Evolutionary conservation across 2,888 invertebrate species (phyloP), one percentile per base, ranked within the genome.

Genomic region (Drosophila testacea): DNA sequence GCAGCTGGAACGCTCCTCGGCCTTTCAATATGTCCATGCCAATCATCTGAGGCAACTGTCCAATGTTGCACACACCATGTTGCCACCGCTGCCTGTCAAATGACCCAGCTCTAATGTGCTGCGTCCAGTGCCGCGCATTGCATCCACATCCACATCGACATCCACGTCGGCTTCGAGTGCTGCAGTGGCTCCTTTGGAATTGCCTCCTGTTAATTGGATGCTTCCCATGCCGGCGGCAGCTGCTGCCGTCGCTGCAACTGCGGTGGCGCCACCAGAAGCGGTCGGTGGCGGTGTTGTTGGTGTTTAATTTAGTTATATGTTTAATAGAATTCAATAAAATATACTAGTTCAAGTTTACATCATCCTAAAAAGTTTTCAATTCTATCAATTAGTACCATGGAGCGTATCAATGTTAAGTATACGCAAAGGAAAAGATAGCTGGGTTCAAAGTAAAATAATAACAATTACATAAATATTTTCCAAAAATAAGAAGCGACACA

Each of bases 21-120:
- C 93, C 39, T 92, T 93, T 79, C 92, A 92, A 57, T 93, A 92
- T 47, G 92, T 92, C 0, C 92, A 92, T 65, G 90, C 91, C 41
- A 91, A 89, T 69, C 90, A 91, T 68, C 64, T 91, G 68, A 65
- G 90, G 7, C 90, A 90, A 47, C 65, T 91, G 6, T 83, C 81
- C n/a, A 81, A 75, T 63, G 90, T 80, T 11, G 83, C 82, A 11
- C 79, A 84, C 59, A 89, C 78, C 27, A 77, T 90, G 67, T 50
- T 81, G 61, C 83, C 88, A 2, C 81, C 85, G 10, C 46, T 89
- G 77, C 79, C 90, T 1, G 91, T 91, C 9, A 92, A 92, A 92
- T 92, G 92, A 92, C 92, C 90, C 79, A 83, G 56, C 48, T 47
- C 74, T 69, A 77, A 90, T 68, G 90, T 93, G 67, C 73, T 93